Evolutionary conservation across 2,888 invertebrate genomes (phyloP), one percentile per base, ranked within the genome.

Genomic region (Linyphia triangularis): DNA sequence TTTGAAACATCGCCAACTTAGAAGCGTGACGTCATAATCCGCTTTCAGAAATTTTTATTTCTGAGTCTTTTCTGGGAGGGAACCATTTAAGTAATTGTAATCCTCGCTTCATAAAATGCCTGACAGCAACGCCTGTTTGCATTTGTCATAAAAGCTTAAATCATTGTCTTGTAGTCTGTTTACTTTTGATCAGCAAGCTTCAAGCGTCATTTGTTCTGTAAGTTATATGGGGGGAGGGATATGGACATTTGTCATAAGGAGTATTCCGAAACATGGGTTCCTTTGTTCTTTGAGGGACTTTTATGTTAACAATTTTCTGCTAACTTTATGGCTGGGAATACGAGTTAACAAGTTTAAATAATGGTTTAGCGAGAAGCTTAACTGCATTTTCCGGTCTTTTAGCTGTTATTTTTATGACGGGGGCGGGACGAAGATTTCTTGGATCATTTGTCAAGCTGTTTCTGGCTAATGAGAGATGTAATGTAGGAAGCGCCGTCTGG

Each of bases 321-420:
- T 10, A 43, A 43, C 43, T 4, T 43, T 9, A 16, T 43, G 13
- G 43, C 10, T 10, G 4, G 63, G 2, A 10, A 24, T 63, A 1
- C 63, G 63, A 4, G 26, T 24, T 63, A 63, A 63, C 63, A 24
- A 63, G 63, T 63, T n/a, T 22, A 22, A 63, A 63, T 63, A 19
- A 63, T 63, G 24, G 28, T 9, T 28, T 63, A 16, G 28, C 6
- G 26, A 28, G 26, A 24, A 28, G 63, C 63, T 16, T 28, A 63
- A 28, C 22, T 63, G 16, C 26, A 24, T 63, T 63, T 63, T 63
- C 63, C 26, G 28, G 63, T 7, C 24, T 28, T 24, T 63, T 63
- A 26, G 63, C 13, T 16, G 43, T 16, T 16, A 43, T 43, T 43
- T 43, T 43, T 33, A 33, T 33, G 33, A 33, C 33, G 33, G 33